A percentile compares a stretch with the other conserved stretches of the same genome.
These are phyloP conservation scores for Salvelinus fontinalis DNA, from an alignment of 2,113 vertebrate genomes.

Conservation along the genomic window DNA sequence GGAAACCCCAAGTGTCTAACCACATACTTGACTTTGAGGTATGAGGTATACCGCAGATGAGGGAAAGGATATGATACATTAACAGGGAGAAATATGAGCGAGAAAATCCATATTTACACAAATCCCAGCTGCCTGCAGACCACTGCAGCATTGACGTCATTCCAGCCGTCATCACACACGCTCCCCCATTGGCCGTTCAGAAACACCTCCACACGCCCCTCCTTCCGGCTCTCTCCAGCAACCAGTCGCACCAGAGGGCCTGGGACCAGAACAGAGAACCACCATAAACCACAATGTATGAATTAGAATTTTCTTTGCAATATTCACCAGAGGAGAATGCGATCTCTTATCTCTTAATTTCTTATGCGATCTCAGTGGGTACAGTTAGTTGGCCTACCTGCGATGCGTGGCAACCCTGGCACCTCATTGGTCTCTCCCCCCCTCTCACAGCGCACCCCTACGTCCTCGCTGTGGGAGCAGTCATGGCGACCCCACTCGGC, in stretches of 20 bases:
- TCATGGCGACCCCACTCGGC: slow-evolving; percentile 83
- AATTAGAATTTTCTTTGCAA: too few species aligned
- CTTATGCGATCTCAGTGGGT: not conserved
- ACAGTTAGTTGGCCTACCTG: slow-evolving; percentile 36
- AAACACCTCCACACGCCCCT: slow-evolving; percentile 76
- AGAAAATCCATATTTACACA: slow-evolving; percentile 46
- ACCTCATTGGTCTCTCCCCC: slow-evolving; percentile 34
- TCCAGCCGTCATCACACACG: slow-evolving; percentile 77
- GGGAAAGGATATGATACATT: too few species aligned
- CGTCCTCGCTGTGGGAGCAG: slow-evolving; percentile 85
- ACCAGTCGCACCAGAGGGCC: slow-evolving; percentile 68
- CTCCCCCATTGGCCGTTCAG: slow-evolving; percentile 69
- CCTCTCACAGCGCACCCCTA: slow-evolving; percentile 74
- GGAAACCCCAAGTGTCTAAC: too few species aligned
- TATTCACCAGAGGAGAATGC: too few species aligned
- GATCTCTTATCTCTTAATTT: too few species aligned
- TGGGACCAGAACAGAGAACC: slow-evolving; percentile 25
- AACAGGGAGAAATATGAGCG: not conserved
- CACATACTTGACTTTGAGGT: too few species aligned
- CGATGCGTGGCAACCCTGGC: slow-evolving; percentile 6
- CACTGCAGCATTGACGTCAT: slow-evolving; percentile 68
- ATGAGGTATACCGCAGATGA: too few species aligned
- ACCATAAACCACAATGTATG: not conserved
- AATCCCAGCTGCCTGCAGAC: slow-evolving; percentile 76
- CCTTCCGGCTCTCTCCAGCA: slow-evolving; percentile 69